Conservation (phyloP, 1,140 invertebrate species). For the Musca domestica region DNA sequence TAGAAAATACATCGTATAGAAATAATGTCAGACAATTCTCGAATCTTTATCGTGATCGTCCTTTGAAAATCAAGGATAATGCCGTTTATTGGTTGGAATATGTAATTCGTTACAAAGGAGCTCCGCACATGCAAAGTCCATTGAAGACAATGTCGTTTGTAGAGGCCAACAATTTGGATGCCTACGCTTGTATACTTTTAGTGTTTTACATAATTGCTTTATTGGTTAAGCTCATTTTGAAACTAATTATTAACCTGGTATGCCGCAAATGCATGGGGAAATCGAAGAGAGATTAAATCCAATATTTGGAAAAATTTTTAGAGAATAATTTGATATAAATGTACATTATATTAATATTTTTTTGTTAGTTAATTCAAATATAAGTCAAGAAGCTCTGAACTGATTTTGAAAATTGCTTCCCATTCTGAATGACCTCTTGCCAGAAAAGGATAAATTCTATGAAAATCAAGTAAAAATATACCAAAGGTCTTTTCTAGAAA, state of each 20-base stretch:
- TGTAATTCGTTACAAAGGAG: slow-evolving; percentile 53
- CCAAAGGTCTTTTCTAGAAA: too few relatives aligned
- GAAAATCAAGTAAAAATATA: too few relatives aligned
- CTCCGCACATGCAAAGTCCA: slow-evolving; percentile 46
- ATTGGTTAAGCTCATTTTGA: not conserved
- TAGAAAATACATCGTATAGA: slow-evolving; percentile 28
- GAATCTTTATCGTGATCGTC: slow-evolving; percentile 41
- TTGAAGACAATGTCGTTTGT: slow-evolving; percentile 55
- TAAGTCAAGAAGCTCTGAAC: too few relatives aligned
- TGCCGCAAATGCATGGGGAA: too few relatives aligned
- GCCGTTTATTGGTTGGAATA: slow-evolving; percentile 46
- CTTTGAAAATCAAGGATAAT: slow-evolving; percentile 32
- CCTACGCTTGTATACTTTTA: slow-evolving; percentile 41
- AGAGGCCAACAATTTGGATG: slow-evolving; percentile 65
- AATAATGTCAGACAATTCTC: slow-evolving; percentile 31
- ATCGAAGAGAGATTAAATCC: too few relatives aligned
- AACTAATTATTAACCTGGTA: not conserved
- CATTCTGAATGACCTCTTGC: too few relatives aligned
- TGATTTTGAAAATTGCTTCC: too few relatives aligned
- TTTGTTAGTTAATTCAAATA: too few relatives aligned
- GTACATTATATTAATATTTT: too few relatives aligned
- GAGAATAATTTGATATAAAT: too few relatives aligned
- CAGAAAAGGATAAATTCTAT: too few relatives aligned
- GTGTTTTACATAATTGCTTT: not conserved
- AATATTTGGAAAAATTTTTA: too few relatives aligned